Percentiles rank a stretch among this genome's conserved stretches.
Evolutionary conservation across 2,888 invertebrate species (phyloP).

Genomic region (Neoascia interrupta): DNA sequence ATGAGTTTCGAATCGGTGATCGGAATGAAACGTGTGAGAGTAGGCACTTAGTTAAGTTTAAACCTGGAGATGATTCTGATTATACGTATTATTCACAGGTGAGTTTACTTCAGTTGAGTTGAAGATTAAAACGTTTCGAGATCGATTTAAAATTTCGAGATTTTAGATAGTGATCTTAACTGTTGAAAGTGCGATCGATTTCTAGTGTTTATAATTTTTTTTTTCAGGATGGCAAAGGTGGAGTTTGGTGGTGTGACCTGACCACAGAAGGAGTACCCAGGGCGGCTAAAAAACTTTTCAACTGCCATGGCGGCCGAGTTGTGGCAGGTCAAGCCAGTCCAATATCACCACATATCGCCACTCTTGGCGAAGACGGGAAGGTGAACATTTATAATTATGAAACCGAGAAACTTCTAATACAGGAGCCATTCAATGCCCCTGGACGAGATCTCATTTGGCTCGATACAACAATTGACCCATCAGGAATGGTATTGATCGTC

Average conservation of each 20-base stretch:
- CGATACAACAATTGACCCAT: conserved; percentile 83
- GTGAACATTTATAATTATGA: conserved; percentile 87
- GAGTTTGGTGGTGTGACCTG: conserved; percentile 87
- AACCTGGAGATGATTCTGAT: conserved; percentile 79
- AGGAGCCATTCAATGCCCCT: conserved; percentile 82
- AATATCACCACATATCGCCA: conserved; percentile 85
- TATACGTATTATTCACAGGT: conserved; percentile 89
- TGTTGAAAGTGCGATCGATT: no score
- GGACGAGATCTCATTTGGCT: conserved; percentile 86
- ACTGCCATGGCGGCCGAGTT: conserved; percentile 89
- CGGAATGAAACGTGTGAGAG: conserved; percentile 73
- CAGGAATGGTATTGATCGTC: conserved; percentile 84
- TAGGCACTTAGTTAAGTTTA: conserved; percentile 75
- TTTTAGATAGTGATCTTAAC: no score
- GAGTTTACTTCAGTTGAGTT: conserved; percentile 69
- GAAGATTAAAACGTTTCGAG: no score
- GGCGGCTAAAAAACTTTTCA: conserved; percentile 81
- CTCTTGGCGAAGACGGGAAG: conserved; percentile 87
- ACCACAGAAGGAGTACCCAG: conserved; percentile 80
- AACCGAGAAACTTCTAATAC: conserved; percentile 82
- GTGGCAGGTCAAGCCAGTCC: conserved; percentile 86
- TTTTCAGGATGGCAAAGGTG: conserved; percentile 90
- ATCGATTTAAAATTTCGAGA: no score
- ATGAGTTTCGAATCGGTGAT: conserved; percentile 85
- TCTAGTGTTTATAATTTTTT: conserved; percentile 22